Base-by-base conservation (phyloP, 2,888 invertebrate genomes). In the Orthosia cruda region DNA sequence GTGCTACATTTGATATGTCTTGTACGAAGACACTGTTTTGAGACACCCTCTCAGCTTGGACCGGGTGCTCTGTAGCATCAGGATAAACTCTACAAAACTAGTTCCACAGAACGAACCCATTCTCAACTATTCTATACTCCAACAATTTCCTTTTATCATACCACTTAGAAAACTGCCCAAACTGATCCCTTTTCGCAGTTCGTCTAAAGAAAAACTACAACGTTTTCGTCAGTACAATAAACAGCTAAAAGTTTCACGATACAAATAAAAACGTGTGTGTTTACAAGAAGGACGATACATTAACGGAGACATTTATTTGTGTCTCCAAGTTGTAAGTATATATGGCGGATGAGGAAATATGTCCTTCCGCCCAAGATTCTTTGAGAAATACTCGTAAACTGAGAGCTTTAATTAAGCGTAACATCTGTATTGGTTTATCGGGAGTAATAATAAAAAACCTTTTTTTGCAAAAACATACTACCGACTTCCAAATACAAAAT, bases 81-180 rank as follows among this genome's bases (percentile, higher is more conserved):
- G n/a, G n/a, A n/a, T 52, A 59, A 77, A 54, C 49, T 54, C 26
- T 78, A 26, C 49, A 12, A 71, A 69, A 66, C 64, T 62, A 71
- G 50, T 62, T 54, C 23, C 50, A 68, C 47, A 58, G 12, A 72
- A 64, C 57, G 15, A 49, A 55, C 45, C 20, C 47, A 50, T 52
- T 20, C 47, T 12, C 26, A 54, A 62, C 45, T 23, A 40, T 23
- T 58, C 16, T 45, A 16, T 61, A 40, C 40, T 72, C 57, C 23
- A 69, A 73, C 65, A 61, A 61, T 55, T 47, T 65, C 61, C 49
- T 71, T 62, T 67, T 52, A 69, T 64, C 40, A 45, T 71, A 52
- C 59, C 18, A 76, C 67, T 83, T 74, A 73, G 32, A 76, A 80
- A 85, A 83, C 74, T 78, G 86, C 66, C 66, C 52, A 67, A 74